Conservation (phyloP, 1,140 invertebrate genomes). For the Drosophila funebris region DNA sequence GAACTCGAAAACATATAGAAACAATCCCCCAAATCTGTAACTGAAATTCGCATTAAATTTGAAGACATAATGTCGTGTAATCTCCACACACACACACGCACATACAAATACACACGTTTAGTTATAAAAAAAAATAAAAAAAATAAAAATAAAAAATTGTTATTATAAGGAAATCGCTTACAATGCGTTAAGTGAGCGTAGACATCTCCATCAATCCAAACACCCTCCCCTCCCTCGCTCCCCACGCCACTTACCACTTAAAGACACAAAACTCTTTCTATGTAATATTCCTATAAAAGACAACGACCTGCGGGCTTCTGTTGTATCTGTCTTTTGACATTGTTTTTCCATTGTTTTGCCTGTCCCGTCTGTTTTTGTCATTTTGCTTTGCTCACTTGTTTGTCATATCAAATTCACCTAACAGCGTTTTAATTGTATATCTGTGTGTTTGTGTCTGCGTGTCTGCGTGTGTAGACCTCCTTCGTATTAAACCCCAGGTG, state of each 20-base stretch:
- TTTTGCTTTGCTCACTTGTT: conserved; percentile 47
- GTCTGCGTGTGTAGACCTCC: neutral
- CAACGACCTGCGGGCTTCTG: neutral
- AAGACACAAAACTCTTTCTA: neutral
- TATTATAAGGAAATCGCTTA: conserved; percentile 71
- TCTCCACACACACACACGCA: conserved; percentile 27
- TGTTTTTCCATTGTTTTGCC: conserved; percentile 28
- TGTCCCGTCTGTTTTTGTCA: conserved; percentile 25
- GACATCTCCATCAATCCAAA: too few species aligned
- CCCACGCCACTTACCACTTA: neutral
- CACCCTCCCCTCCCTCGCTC: too few species aligned
- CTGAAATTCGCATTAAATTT: conserved; percentile 16
- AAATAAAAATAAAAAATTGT: conserved; percentile 63
- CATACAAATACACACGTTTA: too few species aligned
- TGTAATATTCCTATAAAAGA: neutral
- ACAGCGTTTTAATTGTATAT: conserved; percentile 65
- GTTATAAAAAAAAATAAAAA: conserved; percentile 57
- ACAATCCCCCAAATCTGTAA: neutral
- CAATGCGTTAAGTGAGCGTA: conserved; percentile 23
- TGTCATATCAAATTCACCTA: conserved; percentile 59
- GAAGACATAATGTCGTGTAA: conserved; percentile 54
- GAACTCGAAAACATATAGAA: conserved; percentile 21
- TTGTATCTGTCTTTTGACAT: conserved; percentile 16
- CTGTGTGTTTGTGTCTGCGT: neutral
- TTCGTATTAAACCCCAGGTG: neutral